Evolutionary conservation across 2,113 vertebrate genomes (phyloP).

Genomic region (Holacanthus passer): DNA sequence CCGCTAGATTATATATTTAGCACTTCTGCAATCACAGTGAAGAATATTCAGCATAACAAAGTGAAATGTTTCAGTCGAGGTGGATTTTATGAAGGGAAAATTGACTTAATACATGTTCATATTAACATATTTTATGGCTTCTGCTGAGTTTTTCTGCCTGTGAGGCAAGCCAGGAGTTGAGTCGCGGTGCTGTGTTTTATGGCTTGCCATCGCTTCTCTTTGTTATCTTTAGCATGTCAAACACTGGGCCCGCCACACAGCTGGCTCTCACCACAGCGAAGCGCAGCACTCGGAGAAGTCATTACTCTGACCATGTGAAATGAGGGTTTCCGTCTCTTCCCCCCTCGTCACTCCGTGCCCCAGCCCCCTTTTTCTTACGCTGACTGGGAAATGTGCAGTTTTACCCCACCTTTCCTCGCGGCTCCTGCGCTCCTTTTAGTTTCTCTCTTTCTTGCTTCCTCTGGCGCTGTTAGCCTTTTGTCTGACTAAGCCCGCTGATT

Average conservation of each 20-base stretch:
- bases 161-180: constrained; percentile 49
- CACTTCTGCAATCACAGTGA: not conserved
- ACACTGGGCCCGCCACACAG: constrained; percentile 64
- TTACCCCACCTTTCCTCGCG: not conserved
- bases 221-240: constrained; percentile 71
- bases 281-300: constrained; percentile 49
- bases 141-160: constrained; percentile 45
- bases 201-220: constrained; percentile 37
- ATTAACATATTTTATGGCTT: constrained; percentile 37
- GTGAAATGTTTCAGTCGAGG: constrained; percentile 1
- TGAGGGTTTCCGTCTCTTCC: constrained; percentile 44
- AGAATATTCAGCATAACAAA: constrained; percentile 19
- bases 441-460: constrained; percentile 35
- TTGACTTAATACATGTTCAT: constrained; percentile 20
- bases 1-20: constrained; percentile 22
- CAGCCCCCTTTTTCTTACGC: not conserved
- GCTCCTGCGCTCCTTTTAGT: constrained; percentile 21
- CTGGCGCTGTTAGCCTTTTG: constrained; percentile 63
- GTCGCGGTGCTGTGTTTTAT: constrained; percentile 33
- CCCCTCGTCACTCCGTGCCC: not conserved
- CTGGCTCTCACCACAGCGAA: constrained; percentile 58
- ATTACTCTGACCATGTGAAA: constrained; percentile 64
- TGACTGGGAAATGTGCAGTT: constrained; percentile 3
- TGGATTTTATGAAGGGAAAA: constrained; percentile 22
- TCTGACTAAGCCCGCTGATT: constrained; percentile 79